phyloP scores from a whole-genome alignment of 30 jellyfish, hydroid and myxozoan species.

The Cassiopea xamachana region DNA sequence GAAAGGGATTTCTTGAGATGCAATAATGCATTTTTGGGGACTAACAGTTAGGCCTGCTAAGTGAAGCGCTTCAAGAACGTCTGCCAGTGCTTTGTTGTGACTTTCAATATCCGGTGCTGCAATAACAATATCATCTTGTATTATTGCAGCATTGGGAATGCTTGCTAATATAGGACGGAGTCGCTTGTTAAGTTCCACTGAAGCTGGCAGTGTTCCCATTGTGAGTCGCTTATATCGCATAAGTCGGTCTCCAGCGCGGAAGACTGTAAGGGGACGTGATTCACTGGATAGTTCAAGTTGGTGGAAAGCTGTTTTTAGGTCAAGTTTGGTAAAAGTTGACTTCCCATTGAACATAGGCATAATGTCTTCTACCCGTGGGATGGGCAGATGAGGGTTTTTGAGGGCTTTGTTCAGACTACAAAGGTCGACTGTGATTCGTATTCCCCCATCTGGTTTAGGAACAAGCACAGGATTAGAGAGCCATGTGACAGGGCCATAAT shows the following conservation, averaged over 20 bases:
- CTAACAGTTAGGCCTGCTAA: no score
- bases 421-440: conserved; percentile 63
- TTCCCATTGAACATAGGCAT: conserved; percentile 42
- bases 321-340: conserved; percentile 49
- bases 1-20: no score
- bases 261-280: conserved; percentile 35
- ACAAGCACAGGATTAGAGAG: conserved; percentile 63
- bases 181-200: conserved; percentile 66
- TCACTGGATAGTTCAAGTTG: conserved; percentile 60
- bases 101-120: no score
- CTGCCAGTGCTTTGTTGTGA: no score
- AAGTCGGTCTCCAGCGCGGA: conserved; percentile 33
- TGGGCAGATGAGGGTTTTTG: conserved; percentile 51
- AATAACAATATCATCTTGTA: no score
- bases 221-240: conserved; percentile 61
- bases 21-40: no score
- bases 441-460: conserved; percentile 71
- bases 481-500: conserved; percentile 74
- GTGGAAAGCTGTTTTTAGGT: conserved; percentile 61
- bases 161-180: conserved; percentile 67
- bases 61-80: no score
- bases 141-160: no score
- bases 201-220: conserved; percentile 64
- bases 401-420: conserved; percentile 53
- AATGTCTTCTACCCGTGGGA: conserved; percentile 66